A percentile compares a stretch with the other conserved stretches of the same genome.
These are phyloP conservation scores for Heliothis subflexa DNA, from an alignment of 1,140 invertebrate genomes.

Conservation along the genomic window DNA sequence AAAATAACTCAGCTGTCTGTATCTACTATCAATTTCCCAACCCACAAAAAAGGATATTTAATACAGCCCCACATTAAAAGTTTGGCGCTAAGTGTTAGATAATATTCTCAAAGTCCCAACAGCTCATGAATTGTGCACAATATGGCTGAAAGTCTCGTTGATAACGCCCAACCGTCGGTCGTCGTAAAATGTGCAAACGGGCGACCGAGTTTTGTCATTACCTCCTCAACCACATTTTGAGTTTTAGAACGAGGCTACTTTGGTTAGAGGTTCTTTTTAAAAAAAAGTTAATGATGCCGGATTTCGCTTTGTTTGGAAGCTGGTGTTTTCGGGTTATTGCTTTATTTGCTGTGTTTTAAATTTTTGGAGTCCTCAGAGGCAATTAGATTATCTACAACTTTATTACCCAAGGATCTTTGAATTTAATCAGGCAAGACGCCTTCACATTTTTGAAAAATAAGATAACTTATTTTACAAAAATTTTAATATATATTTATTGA, in stretches of 20 bases:
- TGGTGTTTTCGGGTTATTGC: too few relatives aligned
- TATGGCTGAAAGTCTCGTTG: slow-evolving; percentile 25
- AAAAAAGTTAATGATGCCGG: neutral
- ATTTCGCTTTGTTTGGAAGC: too few relatives aligned
- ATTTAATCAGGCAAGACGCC: too few relatives aligned
- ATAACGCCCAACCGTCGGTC: neutral
- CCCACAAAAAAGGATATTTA: neutral
- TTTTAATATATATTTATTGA: too few relatives aligned
- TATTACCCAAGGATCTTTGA: too few relatives aligned
- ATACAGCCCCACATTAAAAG: neutral
- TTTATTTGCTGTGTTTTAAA: too few relatives aligned
- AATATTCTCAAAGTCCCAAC: slow-evolving; percentile 12
- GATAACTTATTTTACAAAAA: too few relatives aligned
- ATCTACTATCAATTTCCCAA: neutral
- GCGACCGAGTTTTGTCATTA: slow-evolving; percentile 21
- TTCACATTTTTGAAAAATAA: too few relatives aligned
- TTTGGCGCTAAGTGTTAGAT: slow-evolving; percentile 28
- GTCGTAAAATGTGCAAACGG: slow-evolving; percentile 11
- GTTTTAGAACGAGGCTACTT: slow-evolving; percentile 16
- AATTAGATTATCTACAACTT: too few relatives aligned
- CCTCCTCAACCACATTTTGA: slow-evolving; percentile 23
- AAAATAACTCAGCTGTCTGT: neutral
- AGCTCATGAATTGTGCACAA: slow-evolving; percentile 35
- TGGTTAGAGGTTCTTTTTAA: neutral
- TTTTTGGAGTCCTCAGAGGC: too few relatives aligned